Evolutionary conservation across 2,888 invertebrate genomes (phyloP).

Genomic region (Xanthostigma xanthostigma): DNA sequence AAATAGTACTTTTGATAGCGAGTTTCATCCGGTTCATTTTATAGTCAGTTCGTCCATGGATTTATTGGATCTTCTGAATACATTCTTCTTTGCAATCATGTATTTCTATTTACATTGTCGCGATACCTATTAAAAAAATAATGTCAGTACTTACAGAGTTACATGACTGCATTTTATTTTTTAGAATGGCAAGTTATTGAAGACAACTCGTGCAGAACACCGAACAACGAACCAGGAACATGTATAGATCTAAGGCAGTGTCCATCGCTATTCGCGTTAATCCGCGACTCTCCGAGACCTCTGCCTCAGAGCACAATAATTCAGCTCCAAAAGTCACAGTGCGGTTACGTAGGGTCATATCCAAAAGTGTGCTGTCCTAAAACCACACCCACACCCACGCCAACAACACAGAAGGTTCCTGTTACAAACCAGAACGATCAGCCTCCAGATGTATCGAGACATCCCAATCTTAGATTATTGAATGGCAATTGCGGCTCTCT

Average conservation of each 20-base stretch:
- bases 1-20: no score
- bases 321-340: conserved; percentile 26
- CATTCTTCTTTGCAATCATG: no score
- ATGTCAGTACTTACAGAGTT: no score
- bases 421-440: conserved; percentile 1
- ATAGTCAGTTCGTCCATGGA: no score
- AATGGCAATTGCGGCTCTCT: conserved; percentile 39
- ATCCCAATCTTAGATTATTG: conserved; percentile 27
- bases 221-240: conserved; percentile 4
- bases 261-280: not conserved
- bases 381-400: conserved; percentile 2
- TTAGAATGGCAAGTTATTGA: no score
- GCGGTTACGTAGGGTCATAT: conserved; percentile 28
- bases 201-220: conserved; percentile 5
- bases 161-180: no score
- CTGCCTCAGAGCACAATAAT: conserved; percentile 10
- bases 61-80: no score
- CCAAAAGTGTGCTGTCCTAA: conserved; percentile 29
- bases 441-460: conserved; percentile 25
- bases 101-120: no score
- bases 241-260: conserved; percentile 6
- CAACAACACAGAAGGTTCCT: conserved; percentile 6
- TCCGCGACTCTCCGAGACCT: not conserved
- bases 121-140: no score
- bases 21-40: no score